Percentiles rank a stretch among this genome's conserved stretches.
Evolutionary conservation across 2,113 vertebrate genomes (phyloP).

Genomic region (Macquaria australasica): DNA sequence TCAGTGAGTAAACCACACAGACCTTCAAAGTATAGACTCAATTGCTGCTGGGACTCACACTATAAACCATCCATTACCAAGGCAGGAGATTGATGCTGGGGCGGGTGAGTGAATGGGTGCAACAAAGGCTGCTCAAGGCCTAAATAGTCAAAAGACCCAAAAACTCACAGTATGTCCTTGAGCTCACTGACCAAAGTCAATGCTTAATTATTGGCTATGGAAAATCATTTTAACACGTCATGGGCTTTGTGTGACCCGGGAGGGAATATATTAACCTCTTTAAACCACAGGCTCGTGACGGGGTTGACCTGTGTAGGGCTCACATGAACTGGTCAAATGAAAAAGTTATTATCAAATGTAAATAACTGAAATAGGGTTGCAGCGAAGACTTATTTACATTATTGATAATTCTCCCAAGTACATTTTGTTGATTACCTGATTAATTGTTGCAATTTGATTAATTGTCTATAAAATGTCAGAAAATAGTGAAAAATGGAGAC

Average conservation of each 20-base stretch:
- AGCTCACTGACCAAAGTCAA: constrained; percentile 48
- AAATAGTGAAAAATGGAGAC: neutral
- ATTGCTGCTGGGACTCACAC: neutral
- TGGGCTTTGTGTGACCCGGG: constrained; percentile 24
- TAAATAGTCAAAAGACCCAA: neutral
- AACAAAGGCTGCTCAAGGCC: neutral
- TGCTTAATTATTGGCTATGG: constrained; percentile 56
- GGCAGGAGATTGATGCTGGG: neutral
- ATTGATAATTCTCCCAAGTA: neutral
- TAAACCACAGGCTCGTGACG: neutral
- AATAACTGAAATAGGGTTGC: constrained; percentile 7
- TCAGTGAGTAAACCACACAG: constrained; percentile 25
- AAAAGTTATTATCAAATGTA: constrained; percentile 14
- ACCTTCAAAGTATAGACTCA: constrained; percentile 19
- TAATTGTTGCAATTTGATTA: neutral
- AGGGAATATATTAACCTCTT: constrained; percentile 36
- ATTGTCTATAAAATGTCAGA: neutral
- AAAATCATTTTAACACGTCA: constrained; percentile 40
- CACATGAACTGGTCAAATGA: neutral
- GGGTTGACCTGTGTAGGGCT: constrained; percentile 13
- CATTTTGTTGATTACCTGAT: neutral
- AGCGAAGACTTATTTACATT: neutral
- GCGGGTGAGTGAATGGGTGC: neutral
- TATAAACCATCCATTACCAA: constrained; percentile 4
- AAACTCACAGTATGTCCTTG: constrained; percentile 29